Evolutionary conservation across 2,113 vertebrate genomes (phyloP), one percentile per base, ranked within the genome.

Genomic region (Heterochromis multidens): DNA sequence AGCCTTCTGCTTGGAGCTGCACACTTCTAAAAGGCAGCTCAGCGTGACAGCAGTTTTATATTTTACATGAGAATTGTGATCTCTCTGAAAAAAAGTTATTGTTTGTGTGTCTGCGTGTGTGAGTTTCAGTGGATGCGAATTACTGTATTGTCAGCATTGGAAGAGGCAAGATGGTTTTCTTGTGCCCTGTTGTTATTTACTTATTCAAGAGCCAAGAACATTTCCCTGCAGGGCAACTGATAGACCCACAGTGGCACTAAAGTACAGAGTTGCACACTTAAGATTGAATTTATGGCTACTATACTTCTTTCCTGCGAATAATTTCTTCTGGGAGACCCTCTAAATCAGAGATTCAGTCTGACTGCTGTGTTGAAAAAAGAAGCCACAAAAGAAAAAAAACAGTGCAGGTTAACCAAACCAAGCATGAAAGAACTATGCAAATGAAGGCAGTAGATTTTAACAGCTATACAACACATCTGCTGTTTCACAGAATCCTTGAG

Each of bases 261-360:
- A 91, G 77, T 62, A 82, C 81, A 83, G 77, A 56, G 70, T 33
- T 67, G 77, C 35, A 81, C 72, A 83, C 63, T 89, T 85, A 46
- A 49, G 46, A 84, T 84, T 90, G 56, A 91, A 91, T 95, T 91
- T 88, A 91, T 89, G 82, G 52, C 77, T 29, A 46, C 82, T 77
- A 31, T 85, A 84, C 79, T 87, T 91, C 59, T 59, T n/a, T 52
- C 85, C 72, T 81, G 87, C 46, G 86, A 84, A 89, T 90, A 56
- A 89, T 87, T 90, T 89, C 83, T 77, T 86, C 59, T 61, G 74
- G 83, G 89, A 92, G 72, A 77, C 5, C 61, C 43, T 70, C 35
- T 90, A 81, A 91, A 92, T 87, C 74, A 88, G 46, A 58, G 57
- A 12, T 72, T 85, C 78, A 85, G 87, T 89, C 63, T 77, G 85